Base-by-base conservation (phyloP, 2,797 vertebrate genomes). In the Enteromius trimaculatus region DNA sequence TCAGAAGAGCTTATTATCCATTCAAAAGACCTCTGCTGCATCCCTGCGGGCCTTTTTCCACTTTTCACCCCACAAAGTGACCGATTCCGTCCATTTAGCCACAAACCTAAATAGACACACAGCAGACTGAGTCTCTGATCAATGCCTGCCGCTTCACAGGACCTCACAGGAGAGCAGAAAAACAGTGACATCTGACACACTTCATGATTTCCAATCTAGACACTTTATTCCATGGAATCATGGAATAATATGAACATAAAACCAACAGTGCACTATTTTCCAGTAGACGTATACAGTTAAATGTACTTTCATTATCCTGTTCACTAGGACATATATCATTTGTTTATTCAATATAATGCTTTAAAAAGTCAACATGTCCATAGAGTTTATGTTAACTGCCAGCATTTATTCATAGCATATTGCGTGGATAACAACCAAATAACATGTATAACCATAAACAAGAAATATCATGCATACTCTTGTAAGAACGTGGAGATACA, bases 41-140 rank as follows among this genome's bases (percentile, higher is more conserved):
- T 64, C 51, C 69, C 79, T 26, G 42, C 19, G 2, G 71, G 75
- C 68, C 17, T 64, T 69, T 74, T 88, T 85, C 83, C 83, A 85
- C 77, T 80, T 82, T 85, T 85, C 34, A 31, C n/a, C 21, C 17
- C 21, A 31, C 34, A 85, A 83, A 77, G 47, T 62, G 70, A 80
- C 47, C 23, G 64, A 77, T 78, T 81, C 55, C 39, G 47, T 81
- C 70, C 76, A 69, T 79, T 82, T 66, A 78, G 60, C 9, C 21
- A 64, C 6, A 47, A 71, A 34, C 21, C 58, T 64, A 26, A 26
- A 17, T 29, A 64, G 16, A 75, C 21, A 81, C 44, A 21, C 39
- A 11, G 8, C 34, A 26, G 29, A 21, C 19, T 2, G 19, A 65
- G 10, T 17, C 1, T 39, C 42, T 39, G 71, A 76, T 82, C 80